These are phyloP conservation scores for Melanophora roralis DNA, from an alignment of 2,888 invertebrate species.

Conservation along the genomic window DNA sequence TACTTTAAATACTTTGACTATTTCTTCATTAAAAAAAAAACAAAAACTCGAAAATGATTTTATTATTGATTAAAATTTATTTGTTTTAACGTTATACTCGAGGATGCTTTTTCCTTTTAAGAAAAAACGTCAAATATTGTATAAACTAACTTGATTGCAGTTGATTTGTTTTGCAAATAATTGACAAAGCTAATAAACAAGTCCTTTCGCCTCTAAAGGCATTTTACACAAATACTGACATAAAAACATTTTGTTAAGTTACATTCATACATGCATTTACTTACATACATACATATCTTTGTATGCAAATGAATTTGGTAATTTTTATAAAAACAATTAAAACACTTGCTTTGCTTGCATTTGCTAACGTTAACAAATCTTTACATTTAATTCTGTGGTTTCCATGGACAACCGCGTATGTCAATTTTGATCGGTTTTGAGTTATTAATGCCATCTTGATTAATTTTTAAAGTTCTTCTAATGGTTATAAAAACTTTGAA, in stretches of 20 bases:
- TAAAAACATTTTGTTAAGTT: slow-evolving; percentile 31
- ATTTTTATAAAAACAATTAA: slow-evolving; percentile 50
- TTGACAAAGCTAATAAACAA: slow-evolving; percentile 62
- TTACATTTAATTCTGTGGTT: slow-evolving; percentile 46
- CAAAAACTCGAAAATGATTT: slow-evolving; percentile 15
- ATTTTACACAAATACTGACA: slow-evolving; percentile 17
- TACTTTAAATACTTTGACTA: slow-evolving; percentile 37
- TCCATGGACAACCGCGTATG: too few species aligned
- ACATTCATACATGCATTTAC: too few species aligned
- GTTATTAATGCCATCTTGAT: too few species aligned
- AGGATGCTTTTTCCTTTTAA: slow-evolving; percentile 29
- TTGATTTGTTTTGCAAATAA: slow-evolving; percentile 4
- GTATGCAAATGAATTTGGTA: neutral
- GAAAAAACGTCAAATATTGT: slow-evolving; percentile 2
- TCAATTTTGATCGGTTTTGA: too few species aligned
- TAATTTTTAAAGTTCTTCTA: too few species aligned
- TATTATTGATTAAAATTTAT: slow-evolving; percentile 30
- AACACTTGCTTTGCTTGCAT: slow-evolving; percentile 56
- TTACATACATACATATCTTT: slow-evolving; percentile 33
- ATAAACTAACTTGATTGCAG: slow-evolving; percentile 19
- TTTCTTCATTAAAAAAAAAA: neutral
- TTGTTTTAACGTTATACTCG: slow-evolving; percentile 19
- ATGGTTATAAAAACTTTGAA: too few species aligned
- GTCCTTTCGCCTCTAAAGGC: neutral
- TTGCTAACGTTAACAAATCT: slow-evolving; percentile 47